Conservation (phyloP, 2,113 vertebrate genomes). For the Periophthalmus modestus region DNA sequence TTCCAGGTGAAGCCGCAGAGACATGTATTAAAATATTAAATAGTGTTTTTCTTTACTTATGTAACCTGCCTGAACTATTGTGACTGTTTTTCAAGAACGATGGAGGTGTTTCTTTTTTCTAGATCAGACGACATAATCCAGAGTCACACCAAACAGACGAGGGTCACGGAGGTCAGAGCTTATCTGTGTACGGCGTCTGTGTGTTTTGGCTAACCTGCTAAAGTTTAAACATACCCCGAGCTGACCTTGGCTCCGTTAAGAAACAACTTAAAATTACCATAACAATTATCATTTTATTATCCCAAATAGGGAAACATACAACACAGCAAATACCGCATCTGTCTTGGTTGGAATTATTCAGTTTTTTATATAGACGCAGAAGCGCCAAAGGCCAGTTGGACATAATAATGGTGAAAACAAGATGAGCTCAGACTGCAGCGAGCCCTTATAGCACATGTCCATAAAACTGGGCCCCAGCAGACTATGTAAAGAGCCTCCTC, state of each 20-base stretch:
- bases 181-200: background rate
- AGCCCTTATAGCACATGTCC: slow-evolving; percentile 35
- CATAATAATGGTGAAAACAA: slow-evolving; percentile 41
- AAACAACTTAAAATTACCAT: background rate
- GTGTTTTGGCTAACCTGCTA: background rate
- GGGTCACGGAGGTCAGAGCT: background rate
- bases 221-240: background rate
- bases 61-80: no score
- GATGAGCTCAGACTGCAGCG: slow-evolving; percentile 45
- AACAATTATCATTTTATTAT: background rate
- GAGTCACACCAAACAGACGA: background rate
- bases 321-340: background rate
- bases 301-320: background rate
- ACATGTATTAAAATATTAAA: no score
- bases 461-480: slow-evolving; percentile 22
- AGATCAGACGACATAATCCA: background rate
- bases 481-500: slow-evolving; percentile 19
- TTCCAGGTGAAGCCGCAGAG: no score
- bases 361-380: slow-evolving; percentile 1
- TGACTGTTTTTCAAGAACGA: background rate
- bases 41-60: no score
- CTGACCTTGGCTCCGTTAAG: background rate
- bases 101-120: background rate
- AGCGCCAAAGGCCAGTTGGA: slow-evolving; percentile 25
- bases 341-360: slow-evolving; percentile 3